These are phyloP conservation scores for Vimba vimba DNA, from an alignment of 2,113 vertebrate species.

Conservation along the genomic window DNA sequence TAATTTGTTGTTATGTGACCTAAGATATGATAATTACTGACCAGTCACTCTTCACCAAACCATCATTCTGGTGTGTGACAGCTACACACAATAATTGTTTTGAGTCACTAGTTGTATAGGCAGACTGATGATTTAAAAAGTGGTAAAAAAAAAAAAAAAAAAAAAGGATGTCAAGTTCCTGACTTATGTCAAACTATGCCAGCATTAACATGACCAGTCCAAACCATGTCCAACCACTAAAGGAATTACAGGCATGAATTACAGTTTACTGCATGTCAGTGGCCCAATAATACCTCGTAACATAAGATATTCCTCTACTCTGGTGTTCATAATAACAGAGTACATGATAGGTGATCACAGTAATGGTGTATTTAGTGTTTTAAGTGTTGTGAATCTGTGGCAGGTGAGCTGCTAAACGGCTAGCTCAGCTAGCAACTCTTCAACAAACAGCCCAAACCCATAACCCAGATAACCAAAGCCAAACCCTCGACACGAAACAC, in stretches of 20 bases:
- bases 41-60: not conserved
- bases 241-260: too few relatives aligned
- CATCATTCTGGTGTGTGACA: not conserved
- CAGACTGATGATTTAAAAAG: not conserved
- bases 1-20: not conserved
- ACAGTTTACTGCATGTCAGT: not conserved
- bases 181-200: not conserved
- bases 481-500: not conserved
- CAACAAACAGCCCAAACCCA: not conserved
- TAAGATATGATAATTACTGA: not conserved
- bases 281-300: not conserved
- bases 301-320: too few relatives aligned
- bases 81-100: not conserved
- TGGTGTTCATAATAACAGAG: not conserved
- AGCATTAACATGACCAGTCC: not conserved
- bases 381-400: not conserved
- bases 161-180: not conserved
- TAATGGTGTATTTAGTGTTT: not conserved
- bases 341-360: not conserved
- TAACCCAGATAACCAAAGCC: not conserved
- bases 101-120: not conserved
- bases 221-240: not conserved
- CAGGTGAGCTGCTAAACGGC: slow-evolving; percentile 39
- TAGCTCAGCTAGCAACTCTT: slow-evolving; percentile 31
- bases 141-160: not conserved